A percentile compares a stretch with the other conserved stretches of the same genome.
phyloP scores from a whole-genome alignment of 64 coral and sea anemone species.

The Dendrophyllia cribrosa region DNA sequence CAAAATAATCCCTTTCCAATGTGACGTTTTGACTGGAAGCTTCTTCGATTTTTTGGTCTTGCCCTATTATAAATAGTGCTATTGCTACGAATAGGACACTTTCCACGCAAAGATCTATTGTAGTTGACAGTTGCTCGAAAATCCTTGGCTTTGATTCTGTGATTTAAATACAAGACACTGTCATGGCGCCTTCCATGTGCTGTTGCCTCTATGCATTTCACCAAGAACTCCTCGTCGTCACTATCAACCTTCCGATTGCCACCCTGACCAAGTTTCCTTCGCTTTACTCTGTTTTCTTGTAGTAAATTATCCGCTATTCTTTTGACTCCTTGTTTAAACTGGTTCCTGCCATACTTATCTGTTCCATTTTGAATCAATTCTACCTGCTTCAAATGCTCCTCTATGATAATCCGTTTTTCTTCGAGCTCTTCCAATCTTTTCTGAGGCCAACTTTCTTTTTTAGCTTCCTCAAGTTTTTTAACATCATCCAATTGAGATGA shows the following conservation, averaged over 20 bases:
- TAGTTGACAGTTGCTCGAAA: slow-evolving; percentile 2
- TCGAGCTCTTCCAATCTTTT: no score
- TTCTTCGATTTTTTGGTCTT: slow-evolving; percentile 10
- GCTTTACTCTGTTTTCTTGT: background rate
- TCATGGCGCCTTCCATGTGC: slow-evolving; percentile 38
- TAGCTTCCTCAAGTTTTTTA: no score
- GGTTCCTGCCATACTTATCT: no score
- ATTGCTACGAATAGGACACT: background rate
- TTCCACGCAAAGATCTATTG: background rate
- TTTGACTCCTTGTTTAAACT: background rate
- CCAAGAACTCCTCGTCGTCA: slow-evolving; percentile 36
- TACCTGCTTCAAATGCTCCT: no score
- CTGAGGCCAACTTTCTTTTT: no score
- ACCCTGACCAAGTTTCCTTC: background rate
- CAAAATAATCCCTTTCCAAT: slow-evolving; percentile 9
- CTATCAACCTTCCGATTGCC: background rate
- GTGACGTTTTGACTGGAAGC: background rate
- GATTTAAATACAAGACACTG: slow-evolving; percentile 8
- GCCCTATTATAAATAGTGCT: background rate
- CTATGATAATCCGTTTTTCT: no score
- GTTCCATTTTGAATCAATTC: no score
- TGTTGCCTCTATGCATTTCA: slow-evolving; percentile 30
- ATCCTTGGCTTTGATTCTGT: slow-evolving; percentile 14
- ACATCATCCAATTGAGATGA: no score
- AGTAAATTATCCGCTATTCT: slow-evolving; percentile 14